Conservation (phyloP, 2,888 invertebrate species). For the Rotaria socialis region DNA sequence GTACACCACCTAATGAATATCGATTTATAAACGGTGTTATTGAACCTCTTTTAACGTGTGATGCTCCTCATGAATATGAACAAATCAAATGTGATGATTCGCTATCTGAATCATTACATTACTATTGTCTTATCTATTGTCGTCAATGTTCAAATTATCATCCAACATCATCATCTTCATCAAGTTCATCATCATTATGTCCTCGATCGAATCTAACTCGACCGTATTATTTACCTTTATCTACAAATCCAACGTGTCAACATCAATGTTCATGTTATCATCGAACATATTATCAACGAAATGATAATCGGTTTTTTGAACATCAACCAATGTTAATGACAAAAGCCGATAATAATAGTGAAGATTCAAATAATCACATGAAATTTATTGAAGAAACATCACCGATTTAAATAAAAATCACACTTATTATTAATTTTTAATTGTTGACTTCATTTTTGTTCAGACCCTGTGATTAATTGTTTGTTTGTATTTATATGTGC, state of each 20-base stretch:
- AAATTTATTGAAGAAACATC: constrained; percentile 11
- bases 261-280: not conserved
- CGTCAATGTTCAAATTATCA: constrained; percentile 13
- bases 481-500: constrained; percentile 25
- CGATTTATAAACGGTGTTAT: not conserved
- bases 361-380: not conserved
- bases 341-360: constrained; percentile 1
- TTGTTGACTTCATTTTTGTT: not conserved
- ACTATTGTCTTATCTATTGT: constrained; percentile 13
- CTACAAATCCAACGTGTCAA: not conserved
- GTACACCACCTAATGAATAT: not conserved
- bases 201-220: not conserved
- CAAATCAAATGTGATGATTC: constrained; percentile 19
- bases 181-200: not conserved
- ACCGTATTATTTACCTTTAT: not conserved
- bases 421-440: not conserved
- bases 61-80: not conserved
- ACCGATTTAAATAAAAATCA: not conserved
- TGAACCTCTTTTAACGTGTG: not conserved
- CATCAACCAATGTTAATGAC: constrained; percentile 13
- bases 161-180: not conserved
- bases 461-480: not conserved
- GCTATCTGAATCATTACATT: not conserved
- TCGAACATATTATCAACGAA: constrained; percentile 13
- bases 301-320: not conserved